These are phyloP conservation scores for Rhinopomastus cyanomelas DNA, from an alignment of 2,113 vertebrate species.

Conservation along the genomic window DNA sequence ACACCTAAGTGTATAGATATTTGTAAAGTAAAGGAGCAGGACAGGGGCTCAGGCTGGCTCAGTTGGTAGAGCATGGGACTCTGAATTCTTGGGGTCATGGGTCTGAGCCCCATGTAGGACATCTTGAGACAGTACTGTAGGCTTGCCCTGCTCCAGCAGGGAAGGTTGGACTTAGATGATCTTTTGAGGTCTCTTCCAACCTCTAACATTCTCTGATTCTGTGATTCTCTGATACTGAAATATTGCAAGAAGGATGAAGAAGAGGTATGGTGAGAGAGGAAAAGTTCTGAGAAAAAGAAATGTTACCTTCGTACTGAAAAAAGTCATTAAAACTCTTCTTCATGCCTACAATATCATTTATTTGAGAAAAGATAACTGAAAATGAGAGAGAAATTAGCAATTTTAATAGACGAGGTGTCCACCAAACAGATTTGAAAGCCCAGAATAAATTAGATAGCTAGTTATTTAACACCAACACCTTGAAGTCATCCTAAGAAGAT, in stretches of 20 bases:
- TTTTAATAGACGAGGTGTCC: background rate
- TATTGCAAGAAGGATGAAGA: background rate
- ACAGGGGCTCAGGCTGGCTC: no score
- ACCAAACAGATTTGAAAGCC: background rate
- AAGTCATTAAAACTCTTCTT: background rate
- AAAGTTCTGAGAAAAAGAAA: background rate
- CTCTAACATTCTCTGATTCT: no score
- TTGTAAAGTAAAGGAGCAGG: no score
- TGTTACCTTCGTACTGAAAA: background rate
- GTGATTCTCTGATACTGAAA: no score
- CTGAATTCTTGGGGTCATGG: no score
- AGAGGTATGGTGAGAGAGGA: background rate
- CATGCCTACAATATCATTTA: background rate
- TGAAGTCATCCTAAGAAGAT: background rate
- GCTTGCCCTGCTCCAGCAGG: no score
- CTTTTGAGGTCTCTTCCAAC: no score
- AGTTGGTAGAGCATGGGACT: no score
- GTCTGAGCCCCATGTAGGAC: no score
- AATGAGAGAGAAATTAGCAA: background rate
- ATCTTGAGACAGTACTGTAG: no score
- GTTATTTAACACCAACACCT: background rate
- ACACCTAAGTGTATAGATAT: background rate
- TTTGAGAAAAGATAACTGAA: background rate
- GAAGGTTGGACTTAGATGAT: no score
- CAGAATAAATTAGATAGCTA: background rate